Percentiles rank a stretch among this genome's conserved stretches.
These are phyloP conservation scores for Caenorhabditis becei DNA, from an alignment of 2,888 invertebrate genomes.

Conservation along the genomic window DNA sequence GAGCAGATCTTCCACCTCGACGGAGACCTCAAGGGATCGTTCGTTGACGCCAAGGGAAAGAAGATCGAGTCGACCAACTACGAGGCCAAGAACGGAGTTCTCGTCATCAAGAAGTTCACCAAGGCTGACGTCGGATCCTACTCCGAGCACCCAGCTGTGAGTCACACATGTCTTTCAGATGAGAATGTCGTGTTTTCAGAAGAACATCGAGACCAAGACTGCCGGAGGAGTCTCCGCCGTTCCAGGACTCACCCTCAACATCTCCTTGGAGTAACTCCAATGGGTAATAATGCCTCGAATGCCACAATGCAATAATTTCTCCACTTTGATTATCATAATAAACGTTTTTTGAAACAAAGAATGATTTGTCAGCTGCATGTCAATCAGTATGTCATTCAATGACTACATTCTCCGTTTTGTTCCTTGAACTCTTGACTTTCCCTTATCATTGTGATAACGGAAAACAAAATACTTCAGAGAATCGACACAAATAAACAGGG, in stretches of 20 bases:
- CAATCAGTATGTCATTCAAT: no score
- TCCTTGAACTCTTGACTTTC: neutral
- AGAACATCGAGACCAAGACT: slow-evolving; percentile 27
- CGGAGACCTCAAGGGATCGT: slow-evolving; percentile 42
- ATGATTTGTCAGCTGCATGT: no score
- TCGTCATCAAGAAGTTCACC: slow-evolving; percentile 59
- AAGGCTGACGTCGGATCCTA: slow-evolving; percentile 56
- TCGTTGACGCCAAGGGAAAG: slow-evolving; percentile 48
- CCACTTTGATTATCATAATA: slow-evolving; percentile 6
- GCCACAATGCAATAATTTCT: slow-evolving; percentile 4
- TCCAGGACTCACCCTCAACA: slow-evolving; percentile 34
- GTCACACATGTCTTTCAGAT: neutral
- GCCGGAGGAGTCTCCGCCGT: slow-evolving; percentile 43
- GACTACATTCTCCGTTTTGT: no score
- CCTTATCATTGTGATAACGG: neutral
- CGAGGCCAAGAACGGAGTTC: slow-evolving; percentile 35
- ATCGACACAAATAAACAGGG: no score
- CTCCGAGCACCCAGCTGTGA: slow-evolving; percentile 40
- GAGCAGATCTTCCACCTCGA: slow-evolving; percentile 51
- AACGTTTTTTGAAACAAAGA: no score
- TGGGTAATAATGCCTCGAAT: neutral
- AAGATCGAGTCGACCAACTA: slow-evolving; percentile 52
- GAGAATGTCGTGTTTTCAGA: slow-evolving; percentile 11
- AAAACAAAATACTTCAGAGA: neutral
- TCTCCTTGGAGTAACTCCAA: slow-evolving; percentile 29